Evolutionary conservation across 2,797 vertebrate species (phyloP).

Genomic region (Cichlasoma orientale): DNA sequence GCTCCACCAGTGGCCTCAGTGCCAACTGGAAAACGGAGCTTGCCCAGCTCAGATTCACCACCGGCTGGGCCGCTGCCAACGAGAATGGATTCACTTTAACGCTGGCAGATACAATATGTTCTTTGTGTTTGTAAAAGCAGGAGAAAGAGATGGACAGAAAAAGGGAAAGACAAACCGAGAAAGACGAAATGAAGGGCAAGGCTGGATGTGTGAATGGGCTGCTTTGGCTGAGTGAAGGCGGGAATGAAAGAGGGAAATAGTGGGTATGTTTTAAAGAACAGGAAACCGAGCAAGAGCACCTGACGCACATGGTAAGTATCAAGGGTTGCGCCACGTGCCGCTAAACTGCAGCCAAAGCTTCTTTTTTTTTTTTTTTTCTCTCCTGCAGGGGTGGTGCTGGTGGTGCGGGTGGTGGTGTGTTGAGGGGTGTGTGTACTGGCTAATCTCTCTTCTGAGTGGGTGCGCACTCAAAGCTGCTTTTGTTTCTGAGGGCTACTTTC

Average conservation of each 20-base stretch:
- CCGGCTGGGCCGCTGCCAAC: slow-evolving; percentile 60
- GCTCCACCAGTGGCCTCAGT: slow-evolving; percentile 42
- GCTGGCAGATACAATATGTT: slow-evolving; percentile 77
- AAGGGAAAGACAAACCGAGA: slow-evolving; percentile 8
- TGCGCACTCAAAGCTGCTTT: slow-evolving; percentile 80
- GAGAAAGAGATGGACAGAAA: slow-evolving; percentile 44
- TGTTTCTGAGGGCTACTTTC: slow-evolving; percentile 80
- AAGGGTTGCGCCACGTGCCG: slow-evolving; percentile 79
- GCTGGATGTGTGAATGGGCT: slow-evolving; percentile 29
- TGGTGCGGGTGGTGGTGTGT: slow-evolving; percentile 45
- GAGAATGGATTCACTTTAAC: slow-evolving; percentile 76
- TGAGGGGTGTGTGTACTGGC: slow-evolving; percentile 29
- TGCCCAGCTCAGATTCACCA: slow-evolving; percentile 66
- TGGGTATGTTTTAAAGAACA: slow-evolving; percentile 67
- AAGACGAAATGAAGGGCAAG: slow-evolving; percentile 36
- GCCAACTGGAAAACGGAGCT: slow-evolving; percentile 69
- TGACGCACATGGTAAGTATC: slow-evolving; percentile 82
- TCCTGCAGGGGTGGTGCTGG: slow-evolving; percentile 43
- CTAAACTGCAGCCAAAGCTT: slow-evolving; percentile 77
- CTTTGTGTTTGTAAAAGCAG: slow-evolving; percentile 77
- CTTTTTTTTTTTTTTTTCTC: slow-evolving; percentile 42
- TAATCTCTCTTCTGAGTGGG: slow-evolving; percentile 77
- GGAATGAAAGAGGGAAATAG: slow-evolving; percentile 39
- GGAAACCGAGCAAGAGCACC: slow-evolving; percentile 76
- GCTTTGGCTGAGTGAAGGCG: slow-evolving; percentile 23